Evolutionary conservation across 2,888 invertebrate species (phyloP).

Genomic region (Eristalis intricaria): DNA sequence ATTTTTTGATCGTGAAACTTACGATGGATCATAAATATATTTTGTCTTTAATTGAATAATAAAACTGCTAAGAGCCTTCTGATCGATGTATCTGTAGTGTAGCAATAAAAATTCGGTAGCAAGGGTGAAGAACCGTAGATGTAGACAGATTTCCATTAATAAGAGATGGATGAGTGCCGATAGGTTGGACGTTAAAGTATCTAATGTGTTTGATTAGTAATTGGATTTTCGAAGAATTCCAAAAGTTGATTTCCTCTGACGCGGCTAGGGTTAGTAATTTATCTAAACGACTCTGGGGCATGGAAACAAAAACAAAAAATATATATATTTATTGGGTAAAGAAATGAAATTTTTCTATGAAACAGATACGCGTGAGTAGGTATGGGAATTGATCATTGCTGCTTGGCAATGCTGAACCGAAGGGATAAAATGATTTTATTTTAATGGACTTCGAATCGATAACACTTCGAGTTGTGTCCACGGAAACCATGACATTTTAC

Average conservation of each 20-base stretch:
- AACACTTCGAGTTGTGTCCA: neutral
- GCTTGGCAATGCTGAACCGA: neutral
- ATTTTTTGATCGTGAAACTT: slow-evolving; percentile 17
- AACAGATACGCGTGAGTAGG: neutral
- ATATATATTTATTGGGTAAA: neutral
- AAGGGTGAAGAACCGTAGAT: slow-evolving; percentile 29
- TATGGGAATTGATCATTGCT: neutral
- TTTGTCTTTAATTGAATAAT: slow-evolving; percentile 55
- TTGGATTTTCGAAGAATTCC: slow-evolving; percentile 35
- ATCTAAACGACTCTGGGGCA: neutral
- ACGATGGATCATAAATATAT: slow-evolving; percentile 43
- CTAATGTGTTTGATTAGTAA: slow-evolving; percentile 24
- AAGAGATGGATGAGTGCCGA: slow-evolving; percentile 27
- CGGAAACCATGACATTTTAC: neutral
- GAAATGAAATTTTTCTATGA: neutral
- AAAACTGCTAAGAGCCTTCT: slow-evolving; percentile 12
- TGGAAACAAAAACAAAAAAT: neutral
- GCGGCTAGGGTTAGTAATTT: neutral
- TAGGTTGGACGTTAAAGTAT: slow-evolving; percentile 28
- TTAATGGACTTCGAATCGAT: neutral
- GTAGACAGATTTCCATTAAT: slow-evolving; percentile 33
- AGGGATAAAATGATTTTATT: neutral
- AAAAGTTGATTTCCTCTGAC: slow-evolving; percentile 8
- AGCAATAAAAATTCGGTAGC: slow-evolving; percentile 57
- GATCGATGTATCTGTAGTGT: slow-evolving; percentile 26